Base-by-base conservation (phyloP, 64 coral and sea anemone genomes). In the Acropora yongei region DNA sequence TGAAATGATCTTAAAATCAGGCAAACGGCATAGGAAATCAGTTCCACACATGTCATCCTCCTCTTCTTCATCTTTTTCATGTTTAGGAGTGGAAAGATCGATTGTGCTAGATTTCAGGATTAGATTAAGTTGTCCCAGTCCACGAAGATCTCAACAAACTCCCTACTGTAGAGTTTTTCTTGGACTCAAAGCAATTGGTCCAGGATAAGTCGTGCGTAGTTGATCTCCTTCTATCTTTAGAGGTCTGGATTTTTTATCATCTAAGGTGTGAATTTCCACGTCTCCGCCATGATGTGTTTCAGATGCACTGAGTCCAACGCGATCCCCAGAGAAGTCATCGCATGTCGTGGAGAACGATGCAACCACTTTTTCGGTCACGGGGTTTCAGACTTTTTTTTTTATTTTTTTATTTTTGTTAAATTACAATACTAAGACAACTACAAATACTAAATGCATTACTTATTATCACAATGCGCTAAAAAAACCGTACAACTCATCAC, bases 61-160 rank as follows among this genome's bases (percentile, higher is more conserved):
- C 16, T 7, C 14, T 83, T 45, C 63, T n/a, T 78, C 57, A 55
- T 30, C 51, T 57, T 74, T 14, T 0, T 61, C 89, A 2, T 91
- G 50, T 17, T 63, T 74, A 44, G 88, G 57, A 11, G 68, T n/a
- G 41, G 40, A 55, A 19, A 17, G 3, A 78, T 40, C 77, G 76
- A 96, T 89, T 12, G 60, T 17, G 85, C 82, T 78, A 11, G 40
- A 16, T 83, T 78, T 75, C 8, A 84, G 73, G 11, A 96, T 92
- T 30, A 30, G 30, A 30, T 96, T 45, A 79, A 73, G 16, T 92
- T 83, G 42, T 85, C 86, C 75, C 87, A 92, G 53, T 96, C 94
- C 40, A 96, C 49, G 3, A 40, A 80, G 18, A 96, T 78, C 67
- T 96, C 89, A 53, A 19, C 57, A 7, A 53, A 55, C 45, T 53